These are phyloP conservation scores for Hoplodrina ambigua DNA, from an alignment of 2,888 invertebrate species.

Conservation along the genomic window DNA sequence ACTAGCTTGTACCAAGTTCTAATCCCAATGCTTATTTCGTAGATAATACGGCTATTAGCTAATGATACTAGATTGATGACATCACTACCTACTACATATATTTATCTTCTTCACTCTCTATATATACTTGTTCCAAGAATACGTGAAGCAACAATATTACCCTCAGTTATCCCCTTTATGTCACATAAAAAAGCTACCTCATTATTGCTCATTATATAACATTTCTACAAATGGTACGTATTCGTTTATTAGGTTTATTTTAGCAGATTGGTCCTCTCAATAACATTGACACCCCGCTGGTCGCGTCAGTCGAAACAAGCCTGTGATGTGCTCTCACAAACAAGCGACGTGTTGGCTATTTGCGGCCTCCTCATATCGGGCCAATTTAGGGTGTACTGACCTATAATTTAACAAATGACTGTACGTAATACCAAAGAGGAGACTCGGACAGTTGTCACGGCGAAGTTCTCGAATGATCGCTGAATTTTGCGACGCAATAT, in stretches of 20 bases:
- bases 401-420: constrained; percentile 58
- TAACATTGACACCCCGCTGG: constrained; percentile 66
- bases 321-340: constrained; percentile 67
- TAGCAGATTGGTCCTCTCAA: constrained; percentile 53
- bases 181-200: constrained; percentile 36
- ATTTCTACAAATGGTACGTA: constrained; percentile 25
- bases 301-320: constrained; percentile 61
- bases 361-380: constrained; percentile 56
- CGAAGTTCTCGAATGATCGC: background rate
- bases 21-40: background rate
- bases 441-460: background rate
- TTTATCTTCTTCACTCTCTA: constrained; percentile 12
- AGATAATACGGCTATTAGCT: constrained; percentile 27
- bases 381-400: constrained; percentile 56
- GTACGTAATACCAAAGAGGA: constrained; percentile 33
- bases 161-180: constrained; percentile 33
- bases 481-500: background rate
- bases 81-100: constrained; percentile 6
- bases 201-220: constrained; percentile 59
- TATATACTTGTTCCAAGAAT: constrained; percentile 23
- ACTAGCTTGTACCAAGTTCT: constrained; percentile 22
- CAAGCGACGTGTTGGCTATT: constrained; percentile 69
- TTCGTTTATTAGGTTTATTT: constrained; percentile 61
- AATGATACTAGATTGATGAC: constrained; percentile 5
- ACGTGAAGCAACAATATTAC: constrained; percentile 23